phyloP scores from a whole-genome alignment of 1,140 invertebrate genomes.

The Atopsyche davidsoni region DNA sequence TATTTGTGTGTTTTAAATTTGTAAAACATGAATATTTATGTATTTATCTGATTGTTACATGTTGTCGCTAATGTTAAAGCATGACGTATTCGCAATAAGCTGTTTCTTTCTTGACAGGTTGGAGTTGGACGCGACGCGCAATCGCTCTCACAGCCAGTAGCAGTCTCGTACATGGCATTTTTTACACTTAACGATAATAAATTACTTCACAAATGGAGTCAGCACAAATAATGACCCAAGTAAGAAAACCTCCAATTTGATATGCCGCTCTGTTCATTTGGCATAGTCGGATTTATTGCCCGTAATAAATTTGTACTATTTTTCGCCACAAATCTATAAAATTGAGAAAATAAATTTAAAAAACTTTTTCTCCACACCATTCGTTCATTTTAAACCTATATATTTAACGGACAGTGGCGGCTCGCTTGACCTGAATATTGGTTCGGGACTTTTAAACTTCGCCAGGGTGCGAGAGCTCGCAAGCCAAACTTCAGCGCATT shows the following conservation, averaged over 20 bases:
- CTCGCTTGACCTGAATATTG: too few species aligned
- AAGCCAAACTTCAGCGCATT: too few species aligned
- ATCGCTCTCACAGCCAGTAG: not conserved
- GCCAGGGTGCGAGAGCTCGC: too few species aligned
- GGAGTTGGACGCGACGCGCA: not conserved
- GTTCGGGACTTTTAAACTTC: too few species aligned
- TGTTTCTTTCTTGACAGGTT: conserved; percentile 1
- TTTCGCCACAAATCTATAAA: too few species aligned
- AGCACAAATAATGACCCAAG: conserved; percentile 12
- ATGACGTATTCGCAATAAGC: not conserved
- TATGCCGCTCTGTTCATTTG: conserved; percentile 6
- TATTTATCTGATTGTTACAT: not conserved
- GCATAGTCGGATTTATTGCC: not conserved
- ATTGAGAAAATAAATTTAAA: too few species aligned
- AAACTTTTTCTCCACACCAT: too few species aligned
- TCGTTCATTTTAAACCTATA: too few species aligned
- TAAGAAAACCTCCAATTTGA: conserved; percentile 9
- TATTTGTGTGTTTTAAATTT: conserved; percentile 1
- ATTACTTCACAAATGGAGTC: conserved; percentile 13
- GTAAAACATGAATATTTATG: conserved; percentile 2
- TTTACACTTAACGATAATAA: conserved; percentile 16
- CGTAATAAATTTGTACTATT: not conserved
- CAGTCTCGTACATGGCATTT: not conserved
- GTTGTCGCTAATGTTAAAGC: not conserved
- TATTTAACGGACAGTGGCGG: too few species aligned